phyloP scores from a whole-genome alignment of 2,113 vertebrate species.

The Crotophaga sulcirostris region DNA sequence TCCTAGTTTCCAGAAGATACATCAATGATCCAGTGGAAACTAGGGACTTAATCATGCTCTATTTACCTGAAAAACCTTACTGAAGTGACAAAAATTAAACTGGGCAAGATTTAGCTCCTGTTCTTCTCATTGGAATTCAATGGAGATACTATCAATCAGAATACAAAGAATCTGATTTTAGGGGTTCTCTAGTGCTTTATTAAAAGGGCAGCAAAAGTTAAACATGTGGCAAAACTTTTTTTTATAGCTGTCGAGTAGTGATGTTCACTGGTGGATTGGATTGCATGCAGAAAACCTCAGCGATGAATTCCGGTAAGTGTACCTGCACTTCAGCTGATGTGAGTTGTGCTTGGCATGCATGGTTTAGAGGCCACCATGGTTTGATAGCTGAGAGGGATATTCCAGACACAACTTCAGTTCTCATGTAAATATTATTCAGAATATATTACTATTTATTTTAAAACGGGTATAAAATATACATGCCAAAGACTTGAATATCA shows the following conservation, averaged over 20 bases:
- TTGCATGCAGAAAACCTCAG: slow-evolving; percentile 69
- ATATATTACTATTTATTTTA: neutral
- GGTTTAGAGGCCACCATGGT: neutral
- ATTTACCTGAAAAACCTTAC: neutral
- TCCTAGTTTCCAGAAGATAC: neutral
- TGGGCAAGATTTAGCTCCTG: neutral
- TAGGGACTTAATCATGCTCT: neutral
- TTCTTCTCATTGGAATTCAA: neutral
- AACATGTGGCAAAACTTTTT: neutral
- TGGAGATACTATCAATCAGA: neutral
- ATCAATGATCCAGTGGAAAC: neutral
- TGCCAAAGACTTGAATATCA: neutral
- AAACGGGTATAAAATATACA: neutral
- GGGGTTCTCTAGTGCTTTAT: neutral
- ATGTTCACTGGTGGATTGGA: slow-evolving; percentile 90
- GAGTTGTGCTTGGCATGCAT: neutral
- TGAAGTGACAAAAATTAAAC: neutral
- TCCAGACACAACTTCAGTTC: neutral
- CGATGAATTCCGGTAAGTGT: slow-evolving; percentile 80
- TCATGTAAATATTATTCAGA: neutral
- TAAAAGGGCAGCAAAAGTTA: neutral
- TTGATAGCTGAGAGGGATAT: neutral
- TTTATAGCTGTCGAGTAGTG: slow-evolving; percentile 75
- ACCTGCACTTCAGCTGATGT: neutral
- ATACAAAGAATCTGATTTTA: neutral